phyloP scores from a whole-genome alignment of 2,888 invertebrate species.

The Neuroscelio doddi region DNA sequence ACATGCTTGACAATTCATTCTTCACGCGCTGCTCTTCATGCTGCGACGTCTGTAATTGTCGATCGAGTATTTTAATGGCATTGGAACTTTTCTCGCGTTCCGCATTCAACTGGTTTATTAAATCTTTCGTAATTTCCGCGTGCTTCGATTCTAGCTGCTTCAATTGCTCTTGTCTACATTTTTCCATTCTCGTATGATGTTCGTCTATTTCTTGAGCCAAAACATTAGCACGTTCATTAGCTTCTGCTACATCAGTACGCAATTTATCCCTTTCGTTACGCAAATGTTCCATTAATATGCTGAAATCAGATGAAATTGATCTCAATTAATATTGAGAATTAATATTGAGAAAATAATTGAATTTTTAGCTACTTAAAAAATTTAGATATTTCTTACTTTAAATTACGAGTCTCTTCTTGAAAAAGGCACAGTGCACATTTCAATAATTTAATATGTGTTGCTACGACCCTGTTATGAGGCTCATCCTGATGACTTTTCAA shows the following conservation, averaged over 20 bases:
- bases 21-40: constrained; percentile 81
- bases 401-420: constrained; percentile 78
- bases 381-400: constrained; percentile 72
- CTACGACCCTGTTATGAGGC: constrained; percentile 61
- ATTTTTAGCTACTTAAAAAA: too few relatives aligned
- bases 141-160: constrained; percentile 84
- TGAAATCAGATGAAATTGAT: constrained; percentile 57
- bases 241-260: constrained; percentile 84
- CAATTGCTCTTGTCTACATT: constrained; percentile 79
- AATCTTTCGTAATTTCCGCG: constrained; percentile 81
- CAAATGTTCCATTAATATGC: constrained; percentile 77
- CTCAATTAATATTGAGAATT: too few relatives aligned
- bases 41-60: constrained; percentile 78
- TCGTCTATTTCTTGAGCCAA: constrained; percentile 95
- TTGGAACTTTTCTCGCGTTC: constrained; percentile 84
- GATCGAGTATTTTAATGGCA: constrained; percentile 77
- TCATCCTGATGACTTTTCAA: constrained; percentile 71
- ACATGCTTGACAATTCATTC: constrained; percentile 76
- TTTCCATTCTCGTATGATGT: constrained; percentile 87
- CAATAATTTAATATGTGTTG: constrained; percentile 74
- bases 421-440: constrained; percentile 80
- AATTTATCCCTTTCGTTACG: constrained; percentile 87
- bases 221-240: constrained; percentile 85
- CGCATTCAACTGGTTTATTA: constrained; percentile 79
- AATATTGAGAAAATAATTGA: too few relatives aligned